These are phyloP conservation scores for Plectropomus leopardus DNA, from an alignment of 2,113 vertebrate species.

Conservation along the genomic window DNA sequence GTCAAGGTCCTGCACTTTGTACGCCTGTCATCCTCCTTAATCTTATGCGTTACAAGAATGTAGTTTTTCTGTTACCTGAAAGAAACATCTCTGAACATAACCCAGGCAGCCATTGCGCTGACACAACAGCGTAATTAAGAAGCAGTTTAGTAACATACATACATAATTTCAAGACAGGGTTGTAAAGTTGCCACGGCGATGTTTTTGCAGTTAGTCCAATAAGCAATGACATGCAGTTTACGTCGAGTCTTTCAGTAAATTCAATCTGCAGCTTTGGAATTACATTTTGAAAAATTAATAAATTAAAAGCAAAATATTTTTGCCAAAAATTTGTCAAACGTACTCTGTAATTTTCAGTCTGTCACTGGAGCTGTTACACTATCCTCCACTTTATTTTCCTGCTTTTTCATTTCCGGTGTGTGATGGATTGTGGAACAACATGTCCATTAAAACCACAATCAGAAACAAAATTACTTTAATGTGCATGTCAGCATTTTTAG, in stretches of 20 bases:
- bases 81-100: too few relatives aligned
- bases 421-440: not conserved
- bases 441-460: not conserved
- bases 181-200: not conserved
- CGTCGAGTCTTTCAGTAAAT: too few relatives aligned
- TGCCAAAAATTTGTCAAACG: not conserved
- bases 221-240: not conserved
- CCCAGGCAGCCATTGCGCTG: too few relatives aligned
- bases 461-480: not conserved
- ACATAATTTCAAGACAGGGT: too few relatives aligned
- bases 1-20: too few relatives aligned
- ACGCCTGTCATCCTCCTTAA: too few relatives aligned
- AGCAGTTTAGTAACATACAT: too few relatives aligned
- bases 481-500: not conserved
- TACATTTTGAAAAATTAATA: not conserved
- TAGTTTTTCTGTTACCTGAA: too few relatives aligned
- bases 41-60: too few relatives aligned
- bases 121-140: too few relatives aligned
- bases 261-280: not conserved
- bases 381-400: not conserved
- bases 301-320: not conserved
- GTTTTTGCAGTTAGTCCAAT: not conserved
- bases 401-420: not conserved
- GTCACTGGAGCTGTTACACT: not conserved
- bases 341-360: not conserved